Base-by-base conservation (phyloP, 2,888 invertebrate species). In the Phaonia tiefii region DNA sequence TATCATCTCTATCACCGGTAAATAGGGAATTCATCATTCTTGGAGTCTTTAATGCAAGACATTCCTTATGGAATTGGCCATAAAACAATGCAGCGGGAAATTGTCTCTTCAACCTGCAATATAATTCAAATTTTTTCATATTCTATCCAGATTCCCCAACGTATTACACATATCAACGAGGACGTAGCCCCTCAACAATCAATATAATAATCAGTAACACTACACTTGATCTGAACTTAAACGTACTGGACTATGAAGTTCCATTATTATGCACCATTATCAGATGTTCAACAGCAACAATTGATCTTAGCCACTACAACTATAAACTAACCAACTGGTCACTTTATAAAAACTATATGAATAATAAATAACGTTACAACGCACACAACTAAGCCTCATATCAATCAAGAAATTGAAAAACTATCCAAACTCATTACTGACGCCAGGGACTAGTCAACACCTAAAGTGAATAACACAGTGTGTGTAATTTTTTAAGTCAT, bases 91-190 rank as follows among this genome's bases (percentile, higher is more conserved):
- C 72, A 1, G 72, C 63, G n/a, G 37, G 60, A 11, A 63, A 72
- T 39, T 13, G 20, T 3, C 37, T 60, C 4, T 46, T 26, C 25
- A 49, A 60, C 51, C 44, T 15, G 25, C 54, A 73, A 73, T 51
- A 54, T n/a, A 15, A 46, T 11, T 31, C 13, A 26, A 67, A 74
- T 5, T 74, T 56, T 54, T 74, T 58, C 15, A 56, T 74, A 46
- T 13, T 66, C 37, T 58, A 74, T 17, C 63, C 65, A 1, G 44
- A 44, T 13, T 44, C 26, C 0, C 58, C 58, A 1, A 67, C 58
- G 4, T 66, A 54, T n/a, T 66, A 66, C 31, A 54, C 66, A 7
- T 17, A 5, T 39, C 66, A 74, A 58, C 51, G 31, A 65, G 26
- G 17, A 26, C 31, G 42, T 20, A 65, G 51, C 11, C 15, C 65